Evolutionary conservation across 2,888 invertebrate genomes (phyloP).

Genomic region (Metalampra italica): DNA sequence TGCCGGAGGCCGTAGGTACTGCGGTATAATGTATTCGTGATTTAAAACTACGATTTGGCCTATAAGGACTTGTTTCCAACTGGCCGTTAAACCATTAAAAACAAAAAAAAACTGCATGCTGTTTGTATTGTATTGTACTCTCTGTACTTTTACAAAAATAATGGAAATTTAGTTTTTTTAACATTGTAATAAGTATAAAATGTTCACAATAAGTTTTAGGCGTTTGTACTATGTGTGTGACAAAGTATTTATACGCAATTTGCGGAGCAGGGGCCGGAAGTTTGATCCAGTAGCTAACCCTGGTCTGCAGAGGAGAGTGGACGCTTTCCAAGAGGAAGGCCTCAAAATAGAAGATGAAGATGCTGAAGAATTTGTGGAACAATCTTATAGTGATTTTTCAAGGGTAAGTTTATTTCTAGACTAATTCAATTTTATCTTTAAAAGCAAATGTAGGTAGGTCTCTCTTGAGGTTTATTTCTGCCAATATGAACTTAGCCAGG

Average conservation of each 20-base stretch:
- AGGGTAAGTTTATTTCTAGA: constrained; percentile 31
- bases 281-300: constrained; percentile 40
- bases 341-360: constrained; percentile 45
- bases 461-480: too few species aligned
- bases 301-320: constrained; percentile 50
- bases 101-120: too few species aligned
- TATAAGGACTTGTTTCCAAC: too few species aligned
- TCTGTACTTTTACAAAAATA: too few species aligned
- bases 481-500: too few species aligned
- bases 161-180: neutral
- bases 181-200: constrained; percentile 14
- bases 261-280: constrained; percentile 45
- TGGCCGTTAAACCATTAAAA: too few species aligned
- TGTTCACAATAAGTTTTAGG: constrained; percentile 46
- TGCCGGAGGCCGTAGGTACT: too few species aligned
- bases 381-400: constrained; percentile 61
- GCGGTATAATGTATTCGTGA: too few species aligned
- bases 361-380: constrained; percentile 57
- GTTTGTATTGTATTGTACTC: too few species aligned
- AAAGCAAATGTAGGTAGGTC: too few species aligned
- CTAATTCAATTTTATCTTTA: too few species aligned
- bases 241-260: constrained; percentile 45
- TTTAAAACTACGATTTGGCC: too few species aligned
- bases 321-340: constrained; percentile 47
- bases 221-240: constrained; percentile 46